These are phyloP conservation scores for Drosophila subpulchrella DNA, from an alignment of 1,140 invertebrate species.

Conservation along the genomic window DNA sequence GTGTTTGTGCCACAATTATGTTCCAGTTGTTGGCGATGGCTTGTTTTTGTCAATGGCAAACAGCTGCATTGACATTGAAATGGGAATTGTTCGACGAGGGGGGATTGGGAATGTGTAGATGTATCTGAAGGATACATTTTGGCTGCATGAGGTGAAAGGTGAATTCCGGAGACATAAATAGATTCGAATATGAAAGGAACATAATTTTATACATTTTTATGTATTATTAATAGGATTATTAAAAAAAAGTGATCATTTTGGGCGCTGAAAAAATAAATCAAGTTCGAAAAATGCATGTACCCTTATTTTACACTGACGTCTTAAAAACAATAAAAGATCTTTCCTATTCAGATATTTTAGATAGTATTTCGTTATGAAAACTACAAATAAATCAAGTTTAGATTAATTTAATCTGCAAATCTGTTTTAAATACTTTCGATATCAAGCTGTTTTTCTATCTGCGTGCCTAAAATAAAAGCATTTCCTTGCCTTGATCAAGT, in stretches of 20 bases:
- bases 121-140: conserved; percentile 24
- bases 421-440: too few species aligned
- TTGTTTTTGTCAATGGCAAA: conserved; percentile 55
- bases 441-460: too few species aligned
- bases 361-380: too few species aligned
- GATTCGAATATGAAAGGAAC: background rate
- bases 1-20: conserved; percentile 16
- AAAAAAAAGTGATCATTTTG: too few species aligned
- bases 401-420: too few species aligned
- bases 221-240: background rate
- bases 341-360: too few species aligned
- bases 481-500: background rate
- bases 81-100: background rate
- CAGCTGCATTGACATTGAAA: conserved; percentile 81
- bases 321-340: too few species aligned
- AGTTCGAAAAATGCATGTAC: too few species aligned
- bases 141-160: conserved; percentile 26
- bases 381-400: too few species aligned
- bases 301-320: too few species aligned
- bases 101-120: conserved; percentile 24
- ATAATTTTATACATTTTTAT: background rate
- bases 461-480: too few species aligned
- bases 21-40: conserved; percentile 16
- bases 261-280: too few species aligned
- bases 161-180: conserved; percentile 32